Conservation (phyloP, 2,888 invertebrate genomes). For the Catonia carolina region DNA sequence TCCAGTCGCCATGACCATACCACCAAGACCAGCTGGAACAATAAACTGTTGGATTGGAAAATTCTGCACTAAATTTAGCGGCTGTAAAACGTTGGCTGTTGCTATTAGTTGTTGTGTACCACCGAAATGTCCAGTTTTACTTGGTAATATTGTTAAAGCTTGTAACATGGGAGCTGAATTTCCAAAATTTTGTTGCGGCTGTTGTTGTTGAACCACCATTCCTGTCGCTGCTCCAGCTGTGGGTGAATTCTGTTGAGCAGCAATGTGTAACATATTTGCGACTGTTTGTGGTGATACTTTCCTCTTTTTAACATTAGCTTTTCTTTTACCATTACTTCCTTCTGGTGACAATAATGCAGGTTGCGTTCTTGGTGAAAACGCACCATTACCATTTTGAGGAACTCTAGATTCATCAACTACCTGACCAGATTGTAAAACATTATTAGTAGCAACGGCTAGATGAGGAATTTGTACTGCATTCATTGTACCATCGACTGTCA, state of each 20-base stretch:
- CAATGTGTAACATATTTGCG: slow-evolving; percentile 47
- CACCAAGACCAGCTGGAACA: slow-evolving; percentile 71
- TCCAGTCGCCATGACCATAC: slow-evolving; percentile 77
- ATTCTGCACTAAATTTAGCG: slow-evolving; percentile 72
- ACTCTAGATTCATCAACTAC: slow-evolving; percentile 32
- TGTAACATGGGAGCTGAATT: slow-evolving; percentile 60
- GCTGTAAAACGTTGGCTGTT: slow-evolving; percentile 53
- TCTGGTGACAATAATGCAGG: slow-evolving; percentile 58
- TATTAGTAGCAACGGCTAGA: slow-evolving; percentile 47
- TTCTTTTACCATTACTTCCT: slow-evolving; percentile 42
- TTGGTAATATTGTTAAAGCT: slow-evolving; percentile 68
- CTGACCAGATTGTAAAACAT: slow-evolving; percentile 22
- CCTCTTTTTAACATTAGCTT: slow-evolving; percentile 63
- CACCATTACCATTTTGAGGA: slow-evolving; percentile 30
- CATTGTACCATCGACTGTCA: slow-evolving; percentile 67
- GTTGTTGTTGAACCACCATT: slow-evolving; percentile 35
- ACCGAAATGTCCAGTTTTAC: slow-evolving; percentile 47
- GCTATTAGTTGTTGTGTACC: slow-evolving; percentile 67
- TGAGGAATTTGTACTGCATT: slow-evolving; percentile 65
- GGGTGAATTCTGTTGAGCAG: slow-evolving; percentile 33
- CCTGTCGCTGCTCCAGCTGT: slow-evolving; percentile 27
- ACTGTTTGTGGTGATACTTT: slow-evolving; percentile 62
- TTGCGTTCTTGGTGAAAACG: slow-evolving; percentile 33
- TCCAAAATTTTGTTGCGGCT: slow-evolving; percentile 33
- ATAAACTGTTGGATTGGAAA: slow-evolving; percentile 77